phyloP scores from a whole-genome alignment of 2,113 vertebrate species.

The Indicator indicator region DNA sequence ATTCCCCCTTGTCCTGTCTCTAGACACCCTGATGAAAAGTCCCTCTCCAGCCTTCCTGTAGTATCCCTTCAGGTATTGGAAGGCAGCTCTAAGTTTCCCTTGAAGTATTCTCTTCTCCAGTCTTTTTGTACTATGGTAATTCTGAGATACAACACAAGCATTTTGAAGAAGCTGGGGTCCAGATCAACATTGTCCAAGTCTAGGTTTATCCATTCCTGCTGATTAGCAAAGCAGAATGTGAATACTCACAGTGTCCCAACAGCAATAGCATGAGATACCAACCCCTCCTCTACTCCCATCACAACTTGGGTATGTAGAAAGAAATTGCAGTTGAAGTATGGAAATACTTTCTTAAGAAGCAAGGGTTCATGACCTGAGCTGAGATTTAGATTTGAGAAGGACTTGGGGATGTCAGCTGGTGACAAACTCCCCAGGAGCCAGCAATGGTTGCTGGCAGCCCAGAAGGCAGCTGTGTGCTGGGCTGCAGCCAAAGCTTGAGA shows the following conservation, averaged over 20 bases:
- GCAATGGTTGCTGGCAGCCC: too few relatives aligned
- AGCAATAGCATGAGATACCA: neutral
- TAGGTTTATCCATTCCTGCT: neutral
- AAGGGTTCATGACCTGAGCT: neutral
- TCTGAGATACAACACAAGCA: neutral
- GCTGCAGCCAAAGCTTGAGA: too few relatives aligned
- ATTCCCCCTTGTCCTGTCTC: too few relatives aligned
- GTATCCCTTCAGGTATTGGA: too few relatives aligned
- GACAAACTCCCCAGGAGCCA: too few relatives aligned
- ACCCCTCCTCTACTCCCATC: neutral
- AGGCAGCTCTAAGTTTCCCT: too few relatives aligned
- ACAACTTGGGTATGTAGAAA: neutral
- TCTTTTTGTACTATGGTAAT: too few relatives aligned
- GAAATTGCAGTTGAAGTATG: neutral
- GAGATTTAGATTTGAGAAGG: neutral
- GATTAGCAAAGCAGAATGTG: neutral
- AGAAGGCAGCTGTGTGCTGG: too few relatives aligned
- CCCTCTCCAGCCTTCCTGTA: too few relatives aligned
- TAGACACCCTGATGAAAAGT: too few relatives aligned
- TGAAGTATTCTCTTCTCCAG: too few relatives aligned
- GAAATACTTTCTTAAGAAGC: neutral
- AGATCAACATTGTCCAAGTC: neutral
- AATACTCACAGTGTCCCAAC: neutral
- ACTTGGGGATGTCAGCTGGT: too few relatives aligned
- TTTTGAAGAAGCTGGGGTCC: neutral